Percentiles rank a stretch among this genome's conserved stretches.
Conservation (phyloP, 2,113 vertebrate genomes). For the Aix galericulata region DNA sequence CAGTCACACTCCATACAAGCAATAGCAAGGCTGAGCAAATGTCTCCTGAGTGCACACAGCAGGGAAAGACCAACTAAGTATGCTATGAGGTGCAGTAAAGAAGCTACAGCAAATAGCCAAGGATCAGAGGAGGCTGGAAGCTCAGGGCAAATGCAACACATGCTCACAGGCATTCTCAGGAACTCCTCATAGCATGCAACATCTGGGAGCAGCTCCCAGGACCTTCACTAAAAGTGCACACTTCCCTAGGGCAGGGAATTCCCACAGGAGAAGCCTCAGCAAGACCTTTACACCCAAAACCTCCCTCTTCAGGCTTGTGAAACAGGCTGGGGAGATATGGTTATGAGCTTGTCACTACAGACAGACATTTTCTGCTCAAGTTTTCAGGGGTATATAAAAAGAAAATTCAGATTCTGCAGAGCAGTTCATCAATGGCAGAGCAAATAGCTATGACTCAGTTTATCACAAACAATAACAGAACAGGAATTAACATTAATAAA, state of each 20-base stretch:
- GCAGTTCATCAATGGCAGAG: conserved; percentile 4
- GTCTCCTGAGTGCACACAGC: accelerated
- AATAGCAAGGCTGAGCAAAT: not conserved
- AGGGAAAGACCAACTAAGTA: not conserved
- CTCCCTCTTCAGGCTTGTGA: not conserved
- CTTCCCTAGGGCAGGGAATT: not conserved
- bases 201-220: accelerated
- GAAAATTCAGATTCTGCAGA: not conserved
- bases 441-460: conserved; percentile 32
- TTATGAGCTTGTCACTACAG: not conserved
- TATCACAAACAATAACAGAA: conserved; percentile 41
- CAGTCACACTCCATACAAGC: accelerated
- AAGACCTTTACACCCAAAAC: not conserved
- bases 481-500: conserved; percentile 22
- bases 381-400: not conserved
- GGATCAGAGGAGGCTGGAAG: not conserved
- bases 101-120: not conserved
- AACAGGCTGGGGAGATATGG: accelerated
- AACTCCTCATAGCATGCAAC: not conserved
- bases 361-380: not conserved
- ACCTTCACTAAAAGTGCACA: not conserved
- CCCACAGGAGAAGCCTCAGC: not conserved
- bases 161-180: not conserved
- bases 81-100: not conserved
- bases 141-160: not conserved